Conservation (phyloP, 2,888 invertebrate species). For the Oxytorus armatus region DNA sequence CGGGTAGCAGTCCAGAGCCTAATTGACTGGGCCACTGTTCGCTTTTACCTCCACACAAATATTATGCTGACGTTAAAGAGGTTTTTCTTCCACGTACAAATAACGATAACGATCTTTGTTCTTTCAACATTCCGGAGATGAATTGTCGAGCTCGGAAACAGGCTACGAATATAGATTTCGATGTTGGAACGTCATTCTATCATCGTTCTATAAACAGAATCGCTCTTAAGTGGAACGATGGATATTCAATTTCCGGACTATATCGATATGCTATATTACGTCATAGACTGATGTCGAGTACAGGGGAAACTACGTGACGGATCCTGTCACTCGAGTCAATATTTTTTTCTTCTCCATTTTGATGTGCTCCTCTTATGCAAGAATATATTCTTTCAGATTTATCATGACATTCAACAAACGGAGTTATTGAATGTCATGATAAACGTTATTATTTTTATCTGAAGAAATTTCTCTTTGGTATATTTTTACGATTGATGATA, state of each 20-base stretch:
- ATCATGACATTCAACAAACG: slow-evolving; percentile 12
- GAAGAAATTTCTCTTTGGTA: background rate
- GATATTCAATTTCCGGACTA: slow-evolving; percentile 67
- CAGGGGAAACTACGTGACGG: slow-evolving; percentile 28
- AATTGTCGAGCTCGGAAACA: slow-evolving; percentile 55
- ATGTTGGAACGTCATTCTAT: slow-evolving; percentile 24
- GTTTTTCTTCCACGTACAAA: background rate
- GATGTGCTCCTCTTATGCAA: background rate
- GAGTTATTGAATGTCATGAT: too few relatives aligned
- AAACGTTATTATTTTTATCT: background rate
- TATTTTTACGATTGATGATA: too few relatives aligned
- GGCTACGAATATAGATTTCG: slow-evolving; percentile 62
- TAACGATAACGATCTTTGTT: slow-evolving; percentile 23
- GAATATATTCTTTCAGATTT: slow-evolving; percentile 11
- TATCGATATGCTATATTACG: slow-evolving; percentile 22
- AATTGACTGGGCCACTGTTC: too few relatives aligned
- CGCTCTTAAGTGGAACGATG: slow-evolving; percentile 50
- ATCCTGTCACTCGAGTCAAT: slow-evolving; percentile 41
- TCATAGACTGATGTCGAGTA: slow-evolving; percentile 22
- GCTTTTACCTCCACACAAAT: too few relatives aligned
- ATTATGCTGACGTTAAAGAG: too few relatives aligned
- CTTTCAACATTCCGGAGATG: background rate
- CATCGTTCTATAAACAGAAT: background rate
- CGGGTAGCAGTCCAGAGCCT: too few relatives aligned
- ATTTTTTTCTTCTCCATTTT: slow-evolving; percentile 31